Conservation (phyloP, 2,888 invertebrate species). For the Lymantria monacha region DNA sequence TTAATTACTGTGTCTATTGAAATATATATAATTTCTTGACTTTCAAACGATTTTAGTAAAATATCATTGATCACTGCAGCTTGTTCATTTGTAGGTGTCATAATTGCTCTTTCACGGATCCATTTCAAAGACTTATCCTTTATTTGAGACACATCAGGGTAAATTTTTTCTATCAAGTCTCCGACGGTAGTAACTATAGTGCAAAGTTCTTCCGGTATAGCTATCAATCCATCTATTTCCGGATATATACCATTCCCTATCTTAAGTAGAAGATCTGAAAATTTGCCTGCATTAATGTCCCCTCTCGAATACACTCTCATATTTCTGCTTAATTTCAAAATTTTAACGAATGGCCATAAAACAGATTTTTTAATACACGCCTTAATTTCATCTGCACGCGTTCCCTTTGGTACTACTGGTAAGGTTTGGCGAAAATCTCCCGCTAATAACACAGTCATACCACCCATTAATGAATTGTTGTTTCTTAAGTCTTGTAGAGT, state of each 20-base stretch:
- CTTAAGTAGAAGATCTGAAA: constrained; percentile 17
- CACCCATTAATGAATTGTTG: background rate
- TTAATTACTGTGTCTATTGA: background rate
- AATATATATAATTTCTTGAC: background rate
- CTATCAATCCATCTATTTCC: constrained; percentile 1
- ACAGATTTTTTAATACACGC: no score
- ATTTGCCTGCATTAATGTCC: constrained; percentile 8
- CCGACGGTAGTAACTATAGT: background rate
- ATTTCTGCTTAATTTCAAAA: constrained; percentile 4
- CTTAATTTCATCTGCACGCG: background rate
- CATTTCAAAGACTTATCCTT: background rate
- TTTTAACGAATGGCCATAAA: background rate
- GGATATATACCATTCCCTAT: constrained; percentile 19
- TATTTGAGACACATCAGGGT: background rate
- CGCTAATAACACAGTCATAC: background rate
- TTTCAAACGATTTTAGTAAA: background rate
- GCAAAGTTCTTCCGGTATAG: constrained; percentile 1
- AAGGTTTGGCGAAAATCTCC: background rate
- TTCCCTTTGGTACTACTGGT: background rate
- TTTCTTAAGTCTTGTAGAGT: background rate
- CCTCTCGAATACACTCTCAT: background rate
- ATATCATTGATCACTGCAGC: background rate
- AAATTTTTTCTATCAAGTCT: background rate
- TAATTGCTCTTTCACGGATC: background rate
- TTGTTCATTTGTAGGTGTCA: background rate